These are phyloP conservation scores for Nemotelus pantherinus DNA, from an alignment of 2,888 invertebrate species.

Conservation along the genomic window DNA sequence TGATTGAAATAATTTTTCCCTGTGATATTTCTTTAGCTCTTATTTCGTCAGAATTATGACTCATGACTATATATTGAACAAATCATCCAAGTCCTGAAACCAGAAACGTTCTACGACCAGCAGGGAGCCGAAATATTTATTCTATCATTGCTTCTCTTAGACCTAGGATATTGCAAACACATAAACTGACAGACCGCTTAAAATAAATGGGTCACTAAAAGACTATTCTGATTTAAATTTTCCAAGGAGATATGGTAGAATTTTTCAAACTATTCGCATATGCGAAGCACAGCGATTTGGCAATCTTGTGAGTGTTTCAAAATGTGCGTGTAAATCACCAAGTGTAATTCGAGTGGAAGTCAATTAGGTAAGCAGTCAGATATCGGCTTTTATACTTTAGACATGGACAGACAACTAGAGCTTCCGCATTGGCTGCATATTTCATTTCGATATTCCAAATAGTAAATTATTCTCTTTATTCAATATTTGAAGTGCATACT, in stretches of 20 bases:
- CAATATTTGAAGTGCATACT: no score
- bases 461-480: no score
- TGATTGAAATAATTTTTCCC: no score
- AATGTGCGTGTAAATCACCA: not conserved
- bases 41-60: no score
- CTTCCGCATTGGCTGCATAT: no score
- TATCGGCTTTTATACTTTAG: no score
- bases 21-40: no score
- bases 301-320: slow-evolving; percentile 1
- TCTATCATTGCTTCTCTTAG: not conserved
- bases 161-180: slow-evolving; percentile 33
- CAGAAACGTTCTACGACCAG: slow-evolving; percentile 1
- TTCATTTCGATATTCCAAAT: no score
- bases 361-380: not conserved
- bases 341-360: not conserved
- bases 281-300: slow-evolving; percentile 19
- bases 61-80: no score
- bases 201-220: slow-evolving; percentile 30
- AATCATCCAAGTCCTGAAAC: no score
- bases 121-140: slow-evolving; percentile 1
- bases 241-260: not conserved
- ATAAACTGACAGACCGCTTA: slow-evolving; percentile 23
- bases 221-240: slow-evolving; percentile 7
- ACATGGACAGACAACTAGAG: no score
- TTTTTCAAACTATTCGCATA: slow-evolving; percentile 9